Evolutionary conservation across 2,797 vertebrate species (phyloP).

Genomic region (Heteromormyrus szaboi): DNA sequence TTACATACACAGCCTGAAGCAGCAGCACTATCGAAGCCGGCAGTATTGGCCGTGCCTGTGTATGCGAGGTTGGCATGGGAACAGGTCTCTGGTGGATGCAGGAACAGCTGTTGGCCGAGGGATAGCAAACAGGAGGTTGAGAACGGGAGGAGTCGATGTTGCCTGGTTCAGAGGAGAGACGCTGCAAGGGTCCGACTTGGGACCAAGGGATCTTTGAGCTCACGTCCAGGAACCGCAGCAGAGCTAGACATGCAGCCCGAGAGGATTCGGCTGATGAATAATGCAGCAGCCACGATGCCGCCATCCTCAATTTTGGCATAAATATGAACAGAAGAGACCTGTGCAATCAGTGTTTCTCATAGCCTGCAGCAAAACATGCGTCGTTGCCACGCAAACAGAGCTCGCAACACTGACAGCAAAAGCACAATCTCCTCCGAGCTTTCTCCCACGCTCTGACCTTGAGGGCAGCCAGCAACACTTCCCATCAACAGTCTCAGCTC

Average conservation of each 20-base stretch:
- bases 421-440: neutral
- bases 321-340: neutral
- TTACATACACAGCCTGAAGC: slow-evolving; percentile 38
- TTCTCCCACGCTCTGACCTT: neutral
- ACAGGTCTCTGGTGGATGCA: slow-evolving; percentile 1
- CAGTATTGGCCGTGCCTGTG: slow-evolving; percentile 42
- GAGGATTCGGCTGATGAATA: neutral
- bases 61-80: slow-evolving; percentile 20
- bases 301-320: neutral
- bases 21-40: slow-evolving; percentile 44
- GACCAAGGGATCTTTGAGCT: neutral
- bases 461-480: neutral
- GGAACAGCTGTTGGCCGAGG: slow-evolving; percentile 26
- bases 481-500: neutral
- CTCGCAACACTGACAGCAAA: neutral
- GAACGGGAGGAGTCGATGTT: neutral
- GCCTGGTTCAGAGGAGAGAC: neutral
- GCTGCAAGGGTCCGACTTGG: neutral
- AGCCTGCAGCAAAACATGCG: neutral
- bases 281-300: neutral
- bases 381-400: neutral
- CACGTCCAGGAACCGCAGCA: neutral
- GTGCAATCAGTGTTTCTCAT: neutral
- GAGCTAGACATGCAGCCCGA: neutral
- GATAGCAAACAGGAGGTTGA: slow-evolving; percentile 21